phyloP scores from a whole-genome alignment of 1,140 invertebrate genomes.

The Pogonomyrmex californicus region DNA sequence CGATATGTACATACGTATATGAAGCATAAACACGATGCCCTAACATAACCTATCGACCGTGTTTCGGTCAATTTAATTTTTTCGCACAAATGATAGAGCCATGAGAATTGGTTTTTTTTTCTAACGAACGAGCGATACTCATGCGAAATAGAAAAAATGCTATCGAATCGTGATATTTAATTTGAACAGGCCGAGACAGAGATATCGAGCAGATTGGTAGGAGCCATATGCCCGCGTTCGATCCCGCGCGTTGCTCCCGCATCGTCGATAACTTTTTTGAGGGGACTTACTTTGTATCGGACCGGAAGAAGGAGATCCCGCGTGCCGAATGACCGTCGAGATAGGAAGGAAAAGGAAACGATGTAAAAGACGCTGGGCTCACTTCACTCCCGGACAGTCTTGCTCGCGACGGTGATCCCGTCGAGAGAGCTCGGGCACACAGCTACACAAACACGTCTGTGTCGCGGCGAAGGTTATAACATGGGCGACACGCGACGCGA shows the following conservation, averaged over 20 bases:
- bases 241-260: neutral
- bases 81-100: neutral
- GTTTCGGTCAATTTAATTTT: conserved; percentile 4
- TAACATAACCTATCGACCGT: conserved; percentile 26
- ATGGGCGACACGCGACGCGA: neutral
- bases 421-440: neutral
- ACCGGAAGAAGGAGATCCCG: neutral
- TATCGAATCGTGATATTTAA: neutral
- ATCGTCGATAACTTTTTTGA: conserved; percentile 4
- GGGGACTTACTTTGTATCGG: conserved; percentile 35
- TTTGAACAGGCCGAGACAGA: too few relatives aligned
- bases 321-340: neutral
- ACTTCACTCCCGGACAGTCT: conserved; percentile 10
- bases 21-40: neutral
- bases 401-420: conserved; percentile 4
- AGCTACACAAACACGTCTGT: neutral
- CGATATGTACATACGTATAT: neutral
- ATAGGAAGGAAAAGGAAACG: neutral
- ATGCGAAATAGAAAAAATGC: neutral
- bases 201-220: too few relatives aligned
- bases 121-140: conserved; percentile 9
- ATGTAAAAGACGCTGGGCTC: neutral
- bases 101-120: neutral
- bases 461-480: conserved; percentile 33
- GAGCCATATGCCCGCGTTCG: too few relatives aligned